These are phyloP conservation scores for Muscicapa striata DNA, from an alignment of 2,797 vertebrate genomes.

Conservation along the genomic window DNA sequence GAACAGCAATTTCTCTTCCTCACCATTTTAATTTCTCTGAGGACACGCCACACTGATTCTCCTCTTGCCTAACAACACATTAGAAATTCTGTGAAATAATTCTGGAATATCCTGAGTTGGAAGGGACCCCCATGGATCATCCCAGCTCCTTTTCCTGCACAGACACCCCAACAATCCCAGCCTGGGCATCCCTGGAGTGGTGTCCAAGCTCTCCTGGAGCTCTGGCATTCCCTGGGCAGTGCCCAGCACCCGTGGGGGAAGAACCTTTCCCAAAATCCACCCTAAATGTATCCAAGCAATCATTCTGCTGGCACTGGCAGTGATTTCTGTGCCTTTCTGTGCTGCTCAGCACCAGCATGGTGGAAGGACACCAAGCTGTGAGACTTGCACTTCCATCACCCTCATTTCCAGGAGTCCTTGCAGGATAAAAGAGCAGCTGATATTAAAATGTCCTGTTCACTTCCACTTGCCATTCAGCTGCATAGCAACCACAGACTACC, in stretches of 20 bases:
- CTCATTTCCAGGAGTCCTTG: constrained; percentile 4
- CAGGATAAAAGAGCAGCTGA: neutral
- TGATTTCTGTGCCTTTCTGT: neutral
- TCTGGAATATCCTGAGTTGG: neutral
- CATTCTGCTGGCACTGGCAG: neutral
- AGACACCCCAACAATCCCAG: neutral
- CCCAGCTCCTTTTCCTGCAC: rapidly evolving
- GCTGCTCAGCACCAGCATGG: neutral
- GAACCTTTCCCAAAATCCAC: neutral
- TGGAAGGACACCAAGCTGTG: neutral
- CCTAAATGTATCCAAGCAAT: neutral
- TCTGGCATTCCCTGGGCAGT: neutral
- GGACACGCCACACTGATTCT: neutral
- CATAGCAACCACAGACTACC: constrained; percentile 38
- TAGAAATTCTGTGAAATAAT: neutral
- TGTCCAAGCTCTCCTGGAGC: neutral
- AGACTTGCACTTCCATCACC: neutral
- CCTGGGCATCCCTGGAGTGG: neutral
- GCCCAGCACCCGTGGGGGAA: neutral
- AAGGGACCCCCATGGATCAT: neutral
- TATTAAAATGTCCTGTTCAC: constrained; percentile 26
- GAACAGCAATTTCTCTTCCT: neutral
- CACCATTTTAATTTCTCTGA: neutral
- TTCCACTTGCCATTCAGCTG: constrained; percentile 39
- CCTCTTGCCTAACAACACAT: neutral